Conservation (phyloP, 2,888 invertebrate species). For the Rapana venosa region DNA sequence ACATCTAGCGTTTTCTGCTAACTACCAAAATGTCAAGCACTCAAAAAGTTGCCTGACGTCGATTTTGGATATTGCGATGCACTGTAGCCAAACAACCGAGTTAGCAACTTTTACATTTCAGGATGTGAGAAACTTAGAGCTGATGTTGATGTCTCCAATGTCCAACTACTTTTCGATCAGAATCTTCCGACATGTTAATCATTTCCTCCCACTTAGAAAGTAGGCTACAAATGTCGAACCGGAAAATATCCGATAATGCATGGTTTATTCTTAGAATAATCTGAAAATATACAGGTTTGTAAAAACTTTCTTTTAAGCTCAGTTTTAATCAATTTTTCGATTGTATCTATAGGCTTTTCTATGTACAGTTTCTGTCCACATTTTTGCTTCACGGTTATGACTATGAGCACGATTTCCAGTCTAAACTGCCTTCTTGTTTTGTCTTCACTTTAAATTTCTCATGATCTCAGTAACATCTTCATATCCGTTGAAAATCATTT, state of each 20-base stretch:
- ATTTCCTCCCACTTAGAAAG: conserved; percentile 34
- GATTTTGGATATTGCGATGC: too few species aligned
- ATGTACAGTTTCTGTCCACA: neutral
- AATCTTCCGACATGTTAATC: conserved; percentile 41
- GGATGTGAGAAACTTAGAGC: neutral
- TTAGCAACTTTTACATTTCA: neutral
- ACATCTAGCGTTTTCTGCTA: too few species aligned
- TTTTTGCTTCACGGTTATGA: too few species aligned
- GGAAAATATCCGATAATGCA: neutral
- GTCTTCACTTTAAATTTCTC: too few species aligned
- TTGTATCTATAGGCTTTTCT: neutral
- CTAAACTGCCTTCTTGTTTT: too few species aligned
- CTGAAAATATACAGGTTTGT: too few species aligned
- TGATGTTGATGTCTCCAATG: neutral
- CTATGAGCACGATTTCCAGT: too few species aligned
- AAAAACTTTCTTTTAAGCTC: neutral
- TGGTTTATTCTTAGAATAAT: neutral
- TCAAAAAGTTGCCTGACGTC: too few species aligned
- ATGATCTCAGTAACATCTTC: neutral
- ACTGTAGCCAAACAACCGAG: neutral
- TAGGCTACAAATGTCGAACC: neutral
- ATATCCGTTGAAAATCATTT: neutral
- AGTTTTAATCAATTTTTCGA: neutral
- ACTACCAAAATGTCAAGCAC: too few species aligned
- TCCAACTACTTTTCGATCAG: neutral